Conservation (phyloP, 2,113 vertebrate species). For the Phoenicopterus ruber region DNA sequence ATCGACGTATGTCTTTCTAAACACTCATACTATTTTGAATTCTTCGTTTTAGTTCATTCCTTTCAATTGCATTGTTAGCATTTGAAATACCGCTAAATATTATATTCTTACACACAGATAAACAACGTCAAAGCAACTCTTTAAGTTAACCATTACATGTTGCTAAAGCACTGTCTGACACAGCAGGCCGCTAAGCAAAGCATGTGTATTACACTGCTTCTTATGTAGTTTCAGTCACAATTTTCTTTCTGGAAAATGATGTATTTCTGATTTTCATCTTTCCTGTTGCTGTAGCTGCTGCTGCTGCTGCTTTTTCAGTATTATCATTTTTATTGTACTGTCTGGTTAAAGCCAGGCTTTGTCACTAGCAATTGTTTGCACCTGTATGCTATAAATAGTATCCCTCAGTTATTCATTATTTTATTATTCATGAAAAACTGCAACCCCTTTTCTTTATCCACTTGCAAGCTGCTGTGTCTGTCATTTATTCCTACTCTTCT, state of each 20-base stretch:
- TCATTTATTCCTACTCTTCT: neutral
- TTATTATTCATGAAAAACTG: constrained; percentile 6
- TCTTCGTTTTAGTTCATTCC: neutral
- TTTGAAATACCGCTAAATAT: neutral
- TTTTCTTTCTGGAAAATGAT: neutral
- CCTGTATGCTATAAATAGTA: neutral
- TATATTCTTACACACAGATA: neutral
- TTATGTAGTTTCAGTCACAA: neutral
- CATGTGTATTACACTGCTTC: neutral
- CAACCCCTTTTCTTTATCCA: neutral
- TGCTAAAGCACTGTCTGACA: neutral
- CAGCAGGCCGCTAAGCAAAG: neutral
- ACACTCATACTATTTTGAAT: neutral
- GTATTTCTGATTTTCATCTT: neutral
- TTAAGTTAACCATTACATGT: neutral
- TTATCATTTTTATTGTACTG: neutral
- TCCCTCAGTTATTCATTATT: neutral
- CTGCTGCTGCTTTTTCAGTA: neutral
- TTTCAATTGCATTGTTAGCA: neutral
- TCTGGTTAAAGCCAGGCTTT: constrained; percentile 1
- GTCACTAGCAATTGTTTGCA: neutral
- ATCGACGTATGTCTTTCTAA: neutral
- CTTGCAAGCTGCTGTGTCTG: neutral
- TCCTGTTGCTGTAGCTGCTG: neutral
- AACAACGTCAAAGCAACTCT: neutral